Evolutionary conservation across 1,140 invertebrate genomes (phyloP), one percentile per base, ranked within the genome.

Genomic region (Drosophila parabipectinata): DNA sequence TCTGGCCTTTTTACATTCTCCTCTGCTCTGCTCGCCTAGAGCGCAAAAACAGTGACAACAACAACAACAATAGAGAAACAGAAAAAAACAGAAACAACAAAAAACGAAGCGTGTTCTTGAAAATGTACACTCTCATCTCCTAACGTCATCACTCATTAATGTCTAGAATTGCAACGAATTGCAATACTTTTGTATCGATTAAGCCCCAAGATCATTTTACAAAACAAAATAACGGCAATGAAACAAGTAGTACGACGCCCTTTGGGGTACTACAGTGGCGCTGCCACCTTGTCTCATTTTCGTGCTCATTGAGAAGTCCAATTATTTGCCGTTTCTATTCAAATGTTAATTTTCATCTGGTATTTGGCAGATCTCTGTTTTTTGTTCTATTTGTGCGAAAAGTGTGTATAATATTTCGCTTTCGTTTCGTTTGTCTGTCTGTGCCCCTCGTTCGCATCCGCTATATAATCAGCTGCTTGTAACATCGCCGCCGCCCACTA

Each of bases 211-310:
- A 44, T 44, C 4, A 44, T 44, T 44, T 15, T 15, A 8, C 41
- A 44, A 44, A 44, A 44, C 41, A 44, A 44, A 18, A 18, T 18
- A 44, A 44, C 5, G 41, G 39, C 2, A 41, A 41, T 9, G 41
- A 14, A 44, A 21, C 55, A 37, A 37, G 57, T 64, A 74, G 53
- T 62, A 53, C 66, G 76, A 84, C 79, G 72, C 81, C 81, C 79
- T 66, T 75, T 56, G 44, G 24, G 39, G 45, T 32, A 14, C 58
- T 55, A 71, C 59, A 47, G 57, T 64, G 44, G 75, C 30, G 71
- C 79, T 79, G 77, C 80, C 77, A 79, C 64, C 45, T 60, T 83
- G 28, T 83, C 84, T 66, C 60, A 79, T 85, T 84, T 76, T 63
- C 50, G 37, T 66, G 57, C 53, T 9, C 41, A 44, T 44, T 44